Evolutionary conservation across 2,797 vertebrate genomes (phyloP), one percentile per base, ranked within the genome.

Genomic region (Melanotaenia maccullochi): DNA sequence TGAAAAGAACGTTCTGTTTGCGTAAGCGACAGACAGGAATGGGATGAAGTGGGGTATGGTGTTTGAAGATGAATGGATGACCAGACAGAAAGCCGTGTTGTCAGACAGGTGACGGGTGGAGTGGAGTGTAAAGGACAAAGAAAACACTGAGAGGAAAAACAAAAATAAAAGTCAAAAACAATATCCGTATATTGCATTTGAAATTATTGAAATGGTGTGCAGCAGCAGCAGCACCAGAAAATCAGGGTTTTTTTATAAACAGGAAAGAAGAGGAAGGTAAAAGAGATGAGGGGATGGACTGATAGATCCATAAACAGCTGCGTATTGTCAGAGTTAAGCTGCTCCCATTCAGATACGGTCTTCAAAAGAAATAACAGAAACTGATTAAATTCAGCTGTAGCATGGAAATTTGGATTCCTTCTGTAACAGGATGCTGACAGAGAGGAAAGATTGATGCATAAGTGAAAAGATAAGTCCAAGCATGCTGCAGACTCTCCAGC

Each of bases 401-500:
- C 70, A 9, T 71, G 69, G 78, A 82, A 84, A 87, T 85, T 60
- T 58, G 71, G 81, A 82, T 71, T 71, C 60, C 49, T 67, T 68
- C 76, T 85, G 80, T 83, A 71, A 83, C 79, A 60, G 76, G 80
- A 85, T 65, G 77, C 65, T 3, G 25, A 71, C 75, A 58, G 68
- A 59, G 67, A 68, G 66, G 61, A 28, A 44, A 85, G 89, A 91
- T 89, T 86, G 88, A 91, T 89, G 85, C 75, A 77, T 68, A 84
- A 83, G 85, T 78, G 84, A 84, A 81, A 80, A 88, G 89, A 92
- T 87, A 85, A 89, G 85, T 79, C 81, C 73, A 68, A 75, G 73
- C 83, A 73, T 56, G 81, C 84, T 63, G 74, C 83, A 82, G 69
- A 79, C 76, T 76, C 68, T 74, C 56, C 54, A 60, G 51, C 77